These are phyloP conservation scores for Rhabditophanes sp. DNA, from an alignment of 2,888 invertebrate genomes.

Conservation along the genomic window DNA sequence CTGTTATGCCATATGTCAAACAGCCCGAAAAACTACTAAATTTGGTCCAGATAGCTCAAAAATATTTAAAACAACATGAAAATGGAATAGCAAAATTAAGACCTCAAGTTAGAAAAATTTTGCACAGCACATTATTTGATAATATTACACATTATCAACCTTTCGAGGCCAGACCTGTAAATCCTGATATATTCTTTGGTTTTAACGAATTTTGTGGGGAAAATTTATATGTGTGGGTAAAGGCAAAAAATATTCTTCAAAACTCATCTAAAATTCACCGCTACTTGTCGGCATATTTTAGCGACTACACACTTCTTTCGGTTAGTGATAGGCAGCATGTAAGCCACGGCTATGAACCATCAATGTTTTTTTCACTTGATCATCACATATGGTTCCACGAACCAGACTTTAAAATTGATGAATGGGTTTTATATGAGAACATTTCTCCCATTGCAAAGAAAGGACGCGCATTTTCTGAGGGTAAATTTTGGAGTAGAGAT, in stretches of 20 bases:
- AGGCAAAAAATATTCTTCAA: slow-evolving; percentile 13
- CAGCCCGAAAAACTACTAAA: slow-evolving; percentile 20
- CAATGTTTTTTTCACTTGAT: slow-evolving; percentile 36
- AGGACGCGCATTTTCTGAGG: slow-evolving; percentile 24
- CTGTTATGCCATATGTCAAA: slow-evolving; percentile 22
- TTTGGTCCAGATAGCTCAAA: too few relatives aligned
- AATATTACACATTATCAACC: background rate
- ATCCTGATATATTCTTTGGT: slow-evolving; percentile 15
- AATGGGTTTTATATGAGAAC: slow-evolving; percentile 37
- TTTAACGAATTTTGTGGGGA: slow-evolving; percentile 10
- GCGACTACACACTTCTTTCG: slow-evolving; percentile 16
- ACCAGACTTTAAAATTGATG: slow-evolving; percentile 22
- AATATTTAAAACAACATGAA: too few relatives aligned
- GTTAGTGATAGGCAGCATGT: slow-evolving; percentile 23
- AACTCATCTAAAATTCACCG: slow-evolving; percentile 15
- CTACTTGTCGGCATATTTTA: slow-evolving; percentile 18
- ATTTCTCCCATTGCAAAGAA: slow-evolving; percentile 21
- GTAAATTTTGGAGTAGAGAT: slow-evolving; percentile 28
- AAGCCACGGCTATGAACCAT: slow-evolving; percentile 22
- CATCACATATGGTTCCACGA: slow-evolving; percentile 35
- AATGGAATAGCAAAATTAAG: too few relatives aligned
- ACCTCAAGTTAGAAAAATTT: too few relatives aligned
- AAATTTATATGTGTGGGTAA: slow-evolving; percentile 9
- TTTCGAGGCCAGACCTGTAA: slow-evolving; percentile 9
- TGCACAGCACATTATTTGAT: too few relatives aligned